Percentiles rank a stretch among this genome's conserved stretches.
Conservation (phyloP, 2,113 vertebrate genomes). For the Toxotes chatareus region DNA sequence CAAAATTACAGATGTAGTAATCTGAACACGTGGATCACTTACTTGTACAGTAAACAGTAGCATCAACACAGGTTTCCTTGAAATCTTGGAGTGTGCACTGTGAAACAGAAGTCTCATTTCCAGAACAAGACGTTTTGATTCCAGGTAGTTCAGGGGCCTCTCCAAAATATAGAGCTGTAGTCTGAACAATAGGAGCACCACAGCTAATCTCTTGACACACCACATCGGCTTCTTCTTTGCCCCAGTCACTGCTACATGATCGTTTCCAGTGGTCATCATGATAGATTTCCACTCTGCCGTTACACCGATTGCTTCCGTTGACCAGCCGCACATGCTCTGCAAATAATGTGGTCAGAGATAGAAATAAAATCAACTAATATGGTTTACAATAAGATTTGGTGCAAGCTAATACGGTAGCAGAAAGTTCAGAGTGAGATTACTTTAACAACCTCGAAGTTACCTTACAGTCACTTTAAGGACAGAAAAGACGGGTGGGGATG, state of each 20-base stretch:
- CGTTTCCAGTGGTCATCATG: slow-evolving; percentile 53
- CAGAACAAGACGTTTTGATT: slow-evolving; percentile 60
- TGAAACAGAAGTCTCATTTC: slow-evolving; percentile 73
- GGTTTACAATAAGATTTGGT: neutral
- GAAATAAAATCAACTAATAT: neutral
- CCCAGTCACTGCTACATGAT: slow-evolving; percentile 57
- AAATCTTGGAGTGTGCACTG: slow-evolving; percentile 48
- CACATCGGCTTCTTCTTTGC: neutral
- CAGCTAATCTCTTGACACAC: slow-evolving; percentile 69
- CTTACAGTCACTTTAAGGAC: neutral
- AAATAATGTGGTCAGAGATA: neutral
- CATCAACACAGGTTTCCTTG: slow-evolving; percentile 51
- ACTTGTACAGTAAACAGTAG: slow-evolving; percentile 63
- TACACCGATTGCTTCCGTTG: slow-evolving; percentile 70
- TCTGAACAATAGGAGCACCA: slow-evolving; percentile 1
- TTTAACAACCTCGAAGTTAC: neutral
- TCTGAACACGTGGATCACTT: slow-evolving; percentile 17
- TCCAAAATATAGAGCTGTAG: slow-evolving; percentile 19
- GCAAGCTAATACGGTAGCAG: neutral
- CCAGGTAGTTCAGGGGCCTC: neutral
- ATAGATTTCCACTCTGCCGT: slow-evolving; percentile 62
- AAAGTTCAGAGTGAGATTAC: no score
- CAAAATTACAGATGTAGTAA: neutral
- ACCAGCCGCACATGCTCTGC: slow-evolving; percentile 59
- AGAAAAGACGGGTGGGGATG: neutral